phyloP scores from a whole-genome alignment of 64 coral and sea anemone species.

The Actinia tenebrosa region DNA sequence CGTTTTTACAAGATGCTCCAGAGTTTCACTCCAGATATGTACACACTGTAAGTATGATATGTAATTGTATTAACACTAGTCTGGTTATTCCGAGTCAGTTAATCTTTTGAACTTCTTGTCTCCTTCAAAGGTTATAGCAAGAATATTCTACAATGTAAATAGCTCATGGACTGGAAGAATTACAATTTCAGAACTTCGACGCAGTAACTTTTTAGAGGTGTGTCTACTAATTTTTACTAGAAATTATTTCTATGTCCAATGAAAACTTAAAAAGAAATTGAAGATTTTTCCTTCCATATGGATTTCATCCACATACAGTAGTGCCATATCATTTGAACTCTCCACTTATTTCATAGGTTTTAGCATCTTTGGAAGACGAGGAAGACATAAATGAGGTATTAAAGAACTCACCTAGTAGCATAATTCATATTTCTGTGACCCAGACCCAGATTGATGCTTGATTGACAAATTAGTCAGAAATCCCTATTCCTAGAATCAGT shows the following conservation, averaged over 20 bases:
- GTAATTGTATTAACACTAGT: too few relatives aligned
- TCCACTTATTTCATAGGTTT: conserved; percentile 47
- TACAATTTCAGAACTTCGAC: conserved; percentile 84
- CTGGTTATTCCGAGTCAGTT: too few relatives aligned
- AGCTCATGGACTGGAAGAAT: conserved; percentile 98
- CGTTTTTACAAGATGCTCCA: conserved; percentile 84
- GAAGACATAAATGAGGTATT: conserved; percentile 90
- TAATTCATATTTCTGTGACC: too few relatives aligned
- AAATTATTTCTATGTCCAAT: background rate
- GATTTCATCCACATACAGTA: too few relatives aligned
- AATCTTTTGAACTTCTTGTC: too few relatives aligned
- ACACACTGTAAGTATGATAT: conserved; percentile 75
- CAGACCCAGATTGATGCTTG: too few relatives aligned
- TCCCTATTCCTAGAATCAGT: too few relatives aligned
- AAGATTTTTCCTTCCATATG: too few relatives aligned
- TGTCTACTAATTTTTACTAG: too few relatives aligned
- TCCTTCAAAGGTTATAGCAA: conserved; percentile 77
- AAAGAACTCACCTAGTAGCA: too few relatives aligned
- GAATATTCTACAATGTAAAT: conserved; percentile 99
- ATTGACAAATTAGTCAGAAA: too few relatives aligned
- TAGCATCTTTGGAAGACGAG: conserved; percentile 81
- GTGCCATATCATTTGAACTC: background rate
- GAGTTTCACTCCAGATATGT: conserved; percentile 99
- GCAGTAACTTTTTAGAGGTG: conserved; percentile 97
- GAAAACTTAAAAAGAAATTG: too few relatives aligned